A percentile compares a stretch with the other conserved stretches of the same genome.
Evolutionary conservation across 2,797 vertebrate species (phyloP).

Genomic region (Betta splendens): DNA sequence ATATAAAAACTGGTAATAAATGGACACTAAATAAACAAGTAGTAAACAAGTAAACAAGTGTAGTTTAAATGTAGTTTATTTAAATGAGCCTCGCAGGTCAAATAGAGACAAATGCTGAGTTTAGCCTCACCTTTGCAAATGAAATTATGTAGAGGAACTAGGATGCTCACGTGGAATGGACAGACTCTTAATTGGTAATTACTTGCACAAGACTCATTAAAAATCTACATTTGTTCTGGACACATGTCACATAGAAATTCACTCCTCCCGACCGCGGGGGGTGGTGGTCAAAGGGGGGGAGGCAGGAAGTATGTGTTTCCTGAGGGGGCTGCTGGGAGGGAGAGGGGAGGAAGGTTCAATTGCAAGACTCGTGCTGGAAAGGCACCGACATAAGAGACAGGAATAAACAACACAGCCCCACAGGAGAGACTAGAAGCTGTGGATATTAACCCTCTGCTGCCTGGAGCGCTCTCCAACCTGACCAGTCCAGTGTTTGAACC

Average conservation of each 20-base stretch:
- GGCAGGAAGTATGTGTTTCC: conserved; percentile 84
- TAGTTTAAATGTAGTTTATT: not conserved
- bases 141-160: not conserved
- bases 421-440: conserved; percentile 54
- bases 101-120: not conserved
- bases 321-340: conserved; percentile 65
- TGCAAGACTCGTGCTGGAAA: conserved; percentile 70
- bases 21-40: no score
- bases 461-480: not conserved
- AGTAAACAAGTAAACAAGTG: no score
- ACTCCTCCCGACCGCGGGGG: conserved; percentile 63
- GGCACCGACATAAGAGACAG: conserved; percentile 67
- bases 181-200: not conserved
- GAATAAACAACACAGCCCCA: conserved; percentile 79
- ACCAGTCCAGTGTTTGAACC: not conserved
- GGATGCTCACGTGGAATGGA: conserved; percentile 3
- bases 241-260: not conserved
- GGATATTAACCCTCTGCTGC: conserved; percentile 51
- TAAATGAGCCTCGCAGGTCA: not conserved
- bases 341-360: conserved; percentile 67
- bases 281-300: conserved; percentile 66
- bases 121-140: no score
- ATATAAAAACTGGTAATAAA: no score
- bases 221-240: not conserved
- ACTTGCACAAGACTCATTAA: not conserved